phyloP scores from a whole-genome alignment of 53 echinoderm and acorn worm genomes.

The Luidia sarsii region DNA sequence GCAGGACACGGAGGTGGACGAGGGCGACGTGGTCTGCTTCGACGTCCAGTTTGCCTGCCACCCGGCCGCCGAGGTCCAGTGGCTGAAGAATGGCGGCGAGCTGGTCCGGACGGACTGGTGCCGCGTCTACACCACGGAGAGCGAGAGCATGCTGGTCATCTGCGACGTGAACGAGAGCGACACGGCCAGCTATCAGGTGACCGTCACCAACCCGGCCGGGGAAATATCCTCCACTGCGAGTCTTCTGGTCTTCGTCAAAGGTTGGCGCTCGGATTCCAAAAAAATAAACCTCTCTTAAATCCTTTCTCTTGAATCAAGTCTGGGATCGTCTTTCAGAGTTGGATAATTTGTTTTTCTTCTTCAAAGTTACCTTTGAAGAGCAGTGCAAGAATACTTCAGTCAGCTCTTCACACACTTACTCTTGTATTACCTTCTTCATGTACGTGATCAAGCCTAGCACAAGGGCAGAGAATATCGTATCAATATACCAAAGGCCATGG shows the following conservation, averaged over 20 bases:
- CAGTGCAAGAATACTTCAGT: too few relatives aligned
- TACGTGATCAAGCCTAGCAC: too few relatives aligned
- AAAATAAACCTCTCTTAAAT: too few relatives aligned
- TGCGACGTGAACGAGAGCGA: constrained; percentile 84
- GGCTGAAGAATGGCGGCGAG: constrained; percentile 70
- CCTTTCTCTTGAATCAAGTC: too few relatives aligned
- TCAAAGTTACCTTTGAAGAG: too few relatives aligned
- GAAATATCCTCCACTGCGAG: constrained; percentile 68
- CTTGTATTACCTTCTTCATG: too few relatives aligned
- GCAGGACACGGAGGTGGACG: constrained; percentile 82
- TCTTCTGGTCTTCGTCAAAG: constrained; percentile 77
- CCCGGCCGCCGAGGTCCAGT: constrained; percentile 79
- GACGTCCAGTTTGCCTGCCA: constrained; percentile 82
- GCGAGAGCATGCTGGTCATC: constrained; percentile 78
- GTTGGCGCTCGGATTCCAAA: too few relatives aligned
- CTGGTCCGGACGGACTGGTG: constrained; percentile 66
- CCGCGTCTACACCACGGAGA: constrained; percentile 70
- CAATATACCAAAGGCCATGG: too few relatives aligned
- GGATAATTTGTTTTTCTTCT: neutral
- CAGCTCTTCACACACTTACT: too few relatives aligned
- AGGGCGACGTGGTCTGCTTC: constrained; percentile 90
- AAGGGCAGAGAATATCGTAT: too few relatives aligned
- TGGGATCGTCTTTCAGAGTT: neutral
- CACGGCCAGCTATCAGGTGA: constrained; percentile 77
- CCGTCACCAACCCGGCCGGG: constrained; percentile 70